A percentile compares a stretch with the other conserved stretches of the same genome.
These are phyloP conservation scores for Corella eumyota DNA, from an alignment of 23 tunicate species.

Conservation along the genomic window DNA sequence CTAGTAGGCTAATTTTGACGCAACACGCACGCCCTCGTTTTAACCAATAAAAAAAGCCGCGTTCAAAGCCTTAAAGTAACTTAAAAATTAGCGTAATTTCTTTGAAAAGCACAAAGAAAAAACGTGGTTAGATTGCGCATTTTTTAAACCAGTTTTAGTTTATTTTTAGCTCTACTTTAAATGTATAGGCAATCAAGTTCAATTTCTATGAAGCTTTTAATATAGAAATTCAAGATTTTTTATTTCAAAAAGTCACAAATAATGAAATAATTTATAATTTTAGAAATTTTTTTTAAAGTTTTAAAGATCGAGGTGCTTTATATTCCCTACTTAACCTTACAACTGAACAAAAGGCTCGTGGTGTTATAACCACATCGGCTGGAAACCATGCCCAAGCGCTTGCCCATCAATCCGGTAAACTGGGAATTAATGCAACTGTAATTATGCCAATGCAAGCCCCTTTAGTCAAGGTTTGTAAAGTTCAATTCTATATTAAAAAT, in stretches of 20 bases:
- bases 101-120: too few species aligned
- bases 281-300: slow-evolving; percentile 20
- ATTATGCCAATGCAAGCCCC: slow-evolving; percentile 98
- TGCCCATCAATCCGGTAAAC: slow-evolving; percentile 79
- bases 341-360: slow-evolving; percentile 45
- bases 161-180: too few species aligned
- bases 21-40: too few species aligned
- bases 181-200: too few species aligned
- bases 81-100: too few species aligned
- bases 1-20: neutral
- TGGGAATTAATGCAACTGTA: slow-evolving; percentile 86
- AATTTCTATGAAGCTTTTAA: too few species aligned
- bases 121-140: neutral
- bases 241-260: too few species aligned
- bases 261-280: too few species aligned
- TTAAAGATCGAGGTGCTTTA: slow-evolving; percentile 96
- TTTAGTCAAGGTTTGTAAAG: slow-evolving; percentile 60
- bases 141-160: too few species aligned
- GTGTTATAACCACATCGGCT: slow-evolving; percentile 96
- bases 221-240: too few species aligned
- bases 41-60: too few species aligned
- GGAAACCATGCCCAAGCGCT: slow-evolving; percentile 99
- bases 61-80: too few species aligned
- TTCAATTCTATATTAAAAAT: neutral
- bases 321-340: slow-evolving; percentile 65